phyloP scores from a whole-genome alignment of 2,797 vertebrate species.

The Thunnus albacares region DNA sequence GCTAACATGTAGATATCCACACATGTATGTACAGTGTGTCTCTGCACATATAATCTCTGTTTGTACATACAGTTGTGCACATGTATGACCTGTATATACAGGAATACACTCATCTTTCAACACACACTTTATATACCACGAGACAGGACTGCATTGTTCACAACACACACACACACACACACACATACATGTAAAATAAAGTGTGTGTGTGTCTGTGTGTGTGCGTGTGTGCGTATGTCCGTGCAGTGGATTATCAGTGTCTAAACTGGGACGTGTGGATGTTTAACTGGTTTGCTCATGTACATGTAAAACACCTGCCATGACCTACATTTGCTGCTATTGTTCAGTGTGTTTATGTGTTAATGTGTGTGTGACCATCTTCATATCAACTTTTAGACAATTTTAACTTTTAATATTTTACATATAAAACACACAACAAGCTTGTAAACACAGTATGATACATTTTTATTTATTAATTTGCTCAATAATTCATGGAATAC shows the following conservation, averaged over 20 bases:
- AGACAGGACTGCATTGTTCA: neutral
- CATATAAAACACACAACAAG: no score
- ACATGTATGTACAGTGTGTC: neutral
- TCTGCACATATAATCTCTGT: neutral
- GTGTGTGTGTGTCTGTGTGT: slow-evolving; percentile 38
- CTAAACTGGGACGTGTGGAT: slow-evolving; percentile 66
- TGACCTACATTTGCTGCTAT: slow-evolving; percentile 53
- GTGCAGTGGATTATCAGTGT: slow-evolving; percentile 66
- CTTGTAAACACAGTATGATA: no score
- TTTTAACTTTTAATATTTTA: no score
- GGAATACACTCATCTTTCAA: neutral
- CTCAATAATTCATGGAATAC: no score
- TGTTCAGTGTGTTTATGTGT: slow-evolving; percentile 32
- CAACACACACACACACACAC: neutral
- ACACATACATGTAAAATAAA: neutral
- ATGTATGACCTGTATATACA: neutral
- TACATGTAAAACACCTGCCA: slow-evolving; percentile 19
- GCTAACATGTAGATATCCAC: neutral
- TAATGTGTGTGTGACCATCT: neutral
- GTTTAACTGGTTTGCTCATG: slow-evolving; percentile 45
- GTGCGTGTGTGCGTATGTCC: slow-evolving; percentile 10
- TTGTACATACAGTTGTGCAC: neutral
- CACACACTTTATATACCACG: neutral
- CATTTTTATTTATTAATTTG: no score
- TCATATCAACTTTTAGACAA: no score